Base-by-base conservation (phyloP, 2,888 invertebrate species). In the Meandrusa payeni region DNA sequence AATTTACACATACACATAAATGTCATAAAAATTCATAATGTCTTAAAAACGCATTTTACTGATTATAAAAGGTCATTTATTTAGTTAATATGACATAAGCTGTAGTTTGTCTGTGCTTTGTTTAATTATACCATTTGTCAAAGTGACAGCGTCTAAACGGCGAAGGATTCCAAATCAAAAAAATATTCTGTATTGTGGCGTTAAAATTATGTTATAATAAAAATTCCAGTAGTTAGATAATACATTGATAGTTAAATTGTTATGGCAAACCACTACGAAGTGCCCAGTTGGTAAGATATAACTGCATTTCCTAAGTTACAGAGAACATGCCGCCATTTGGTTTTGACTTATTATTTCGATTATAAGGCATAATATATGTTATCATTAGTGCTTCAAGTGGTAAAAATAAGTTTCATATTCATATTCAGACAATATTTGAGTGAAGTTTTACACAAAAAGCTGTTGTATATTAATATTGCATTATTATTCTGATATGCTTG, bases 251-350 rank as follows among this genome's bases (percentile, higher is more conserved):
- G 3, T 13, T 10, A 28, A 44, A 44, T 13, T 51, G 57, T 44
- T 51, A 94, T 95, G 95, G 94, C 95, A 34, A 95, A 94, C 71
- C 95, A 96, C 81, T 95, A 97, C 69, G 96, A 97, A 81, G 94
- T 97, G 50, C 97, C 97, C 28, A 94, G 89, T 76, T 97, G 97
- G 96, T 96, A 90, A 87, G 88, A 59, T 50, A 28, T 12, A 10
- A 11, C 32, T 13, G 28, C 33, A 45, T 47, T 38, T 41, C 17
- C 34, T 26, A 26, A 13, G 12, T 9, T 17, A 41, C 23, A 26
- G 19, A 23, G 20, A 46, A 40, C 48, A 53, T 55, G 55, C 56
- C 56, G 54, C 54, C 52, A 54, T 52, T 53, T 7, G 5, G 15
- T 31, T 24, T 31, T 34, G 9, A 33, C 17, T 3, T 9, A 3